Evolutionary conservation across 2,888 invertebrate species (phyloP), one percentile per base, ranked within the genome.

Genomic region (Tineola bisselliella): DNA sequence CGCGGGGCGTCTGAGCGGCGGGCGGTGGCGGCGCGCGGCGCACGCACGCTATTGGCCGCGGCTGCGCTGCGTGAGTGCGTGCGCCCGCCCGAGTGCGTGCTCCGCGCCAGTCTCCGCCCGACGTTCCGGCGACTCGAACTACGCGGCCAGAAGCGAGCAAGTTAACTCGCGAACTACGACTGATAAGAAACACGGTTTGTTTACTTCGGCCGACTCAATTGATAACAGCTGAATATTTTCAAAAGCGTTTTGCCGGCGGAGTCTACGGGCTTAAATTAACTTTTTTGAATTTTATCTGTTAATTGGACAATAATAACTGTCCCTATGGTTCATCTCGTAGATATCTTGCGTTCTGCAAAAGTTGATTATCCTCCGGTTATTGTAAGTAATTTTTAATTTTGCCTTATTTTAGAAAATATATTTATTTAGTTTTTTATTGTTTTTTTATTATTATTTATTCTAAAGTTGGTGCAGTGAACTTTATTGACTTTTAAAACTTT

Each of bases 271-370:
- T 17, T 17, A 60, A 59, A 60, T 61, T 62, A 19, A 52, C 10
- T 10, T 61, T 38, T 25, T 38, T 19, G 8, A 56, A 19, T 56
- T 18, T 58, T 58, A 1, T 33, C 19, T 17, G 31, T 38, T 48
- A 59, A 61, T 62, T 61, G 48, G 43, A 59, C 44, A 54, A 57
- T 31, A 59, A 65, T 66, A 87, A 79, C 88, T 86, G 89, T 90
- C 91, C 92, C 91, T 92, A 92, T 92, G 92, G 92, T 92, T 90
- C 92, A 92, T 88, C 91, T 92, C 88, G 90, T 92, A 87, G 91
- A 92, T 89, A 90, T 91, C 84, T 92, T 92, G 87, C 91, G 91
- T 89, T 91, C 92, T 89, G 91, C 90, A 88, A 91, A 91, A 82
- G 91, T 91, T 90, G 92, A 91, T 84, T 92, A 91, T 88, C 89